Evolutionary conservation across 2,888 invertebrate genomes (phyloP).

Genomic region (Drosophila ezoana): DNA sequence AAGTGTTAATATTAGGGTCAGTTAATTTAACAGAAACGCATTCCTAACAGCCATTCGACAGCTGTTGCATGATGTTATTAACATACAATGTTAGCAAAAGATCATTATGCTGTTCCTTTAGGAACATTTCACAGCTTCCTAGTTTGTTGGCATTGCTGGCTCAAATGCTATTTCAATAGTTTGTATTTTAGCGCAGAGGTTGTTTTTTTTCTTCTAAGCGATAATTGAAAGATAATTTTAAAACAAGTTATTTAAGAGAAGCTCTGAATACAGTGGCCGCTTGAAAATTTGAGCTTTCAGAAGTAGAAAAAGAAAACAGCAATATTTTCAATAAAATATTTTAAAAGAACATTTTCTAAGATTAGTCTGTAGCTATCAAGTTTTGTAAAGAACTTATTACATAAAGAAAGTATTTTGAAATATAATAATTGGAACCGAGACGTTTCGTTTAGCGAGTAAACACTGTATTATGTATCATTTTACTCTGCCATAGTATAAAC

Average conservation of each 20-base stretch:
- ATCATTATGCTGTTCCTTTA: neutral
- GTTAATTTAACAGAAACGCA: neutral
- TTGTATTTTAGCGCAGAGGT: constrained; percentile 3
- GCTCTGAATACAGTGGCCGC: neutral
- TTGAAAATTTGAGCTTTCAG: neutral
- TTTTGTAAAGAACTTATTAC: no score
- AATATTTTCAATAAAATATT: neutral
- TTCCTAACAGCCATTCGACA: no score
- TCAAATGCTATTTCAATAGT: neutral
- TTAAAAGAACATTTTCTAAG: neutral
- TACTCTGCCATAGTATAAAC: constrained; percentile 2
- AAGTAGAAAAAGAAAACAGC: neutral
- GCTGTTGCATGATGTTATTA: neutral
- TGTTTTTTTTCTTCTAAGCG: neutral
- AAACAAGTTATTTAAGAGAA: constrained; percentile 5
- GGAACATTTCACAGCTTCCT: neutral
- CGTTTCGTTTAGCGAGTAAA: neutral
- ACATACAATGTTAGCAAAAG: neutral
- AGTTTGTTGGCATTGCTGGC: neutral
- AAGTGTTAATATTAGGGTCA: neutral
- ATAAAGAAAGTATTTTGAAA: no score
- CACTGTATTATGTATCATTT: neutral
- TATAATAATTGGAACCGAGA: no score
- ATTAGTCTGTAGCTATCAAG: no score
- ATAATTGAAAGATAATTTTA: constrained; percentile 13